Evolutionary conservation across 2,888 invertebrate genomes (phyloP).

Genomic region (Cephus spinipes): DNA sequence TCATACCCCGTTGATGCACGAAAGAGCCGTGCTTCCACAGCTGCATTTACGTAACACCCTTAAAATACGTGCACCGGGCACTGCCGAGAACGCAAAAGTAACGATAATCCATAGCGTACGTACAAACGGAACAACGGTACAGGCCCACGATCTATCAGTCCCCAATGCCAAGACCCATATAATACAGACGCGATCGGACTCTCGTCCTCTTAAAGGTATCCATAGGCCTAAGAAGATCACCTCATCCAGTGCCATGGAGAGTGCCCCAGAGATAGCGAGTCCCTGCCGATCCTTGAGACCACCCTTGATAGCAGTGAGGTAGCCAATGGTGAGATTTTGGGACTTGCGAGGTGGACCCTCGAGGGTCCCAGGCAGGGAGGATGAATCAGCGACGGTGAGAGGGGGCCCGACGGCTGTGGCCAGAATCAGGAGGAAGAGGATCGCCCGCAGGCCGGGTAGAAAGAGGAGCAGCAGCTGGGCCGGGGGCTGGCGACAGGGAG

Average conservation of each 20-base stretch:
- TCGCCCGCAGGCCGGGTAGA: constrained; percentile 30
- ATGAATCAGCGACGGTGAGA: constrained; percentile 23
- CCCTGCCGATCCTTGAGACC: constrained; percentile 84
- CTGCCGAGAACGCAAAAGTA: background rate
- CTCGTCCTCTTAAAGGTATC: background rate
- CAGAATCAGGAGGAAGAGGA: constrained; percentile 20
- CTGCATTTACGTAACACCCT: background rate
- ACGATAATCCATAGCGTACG: background rate
- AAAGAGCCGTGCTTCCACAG: background rate
- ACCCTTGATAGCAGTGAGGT: constrained; percentile 86
- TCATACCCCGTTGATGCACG: background rate
- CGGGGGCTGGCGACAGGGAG: constrained; percentile 66
- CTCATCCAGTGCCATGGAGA: constrained; percentile 88
- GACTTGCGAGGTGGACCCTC: constrained; percentile 37
- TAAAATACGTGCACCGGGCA: background rate
- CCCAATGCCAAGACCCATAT: too few species aligned
- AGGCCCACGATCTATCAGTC: too few species aligned
- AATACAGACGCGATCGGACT: background rate
- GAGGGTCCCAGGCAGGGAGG: constrained; percentile 23
- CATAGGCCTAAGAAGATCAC: constrained; percentile 65
- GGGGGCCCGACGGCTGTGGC: constrained; percentile 28
- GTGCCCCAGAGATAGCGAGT: constrained; percentile 89
- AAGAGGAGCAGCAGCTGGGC: constrained; percentile 47
- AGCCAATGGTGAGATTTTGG: constrained; percentile 81
- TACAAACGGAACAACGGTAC: background rate